phyloP scores from a whole-genome alignment of 2,888 invertebrate genomes.

The Callyntrura guangdongensis region DNA sequence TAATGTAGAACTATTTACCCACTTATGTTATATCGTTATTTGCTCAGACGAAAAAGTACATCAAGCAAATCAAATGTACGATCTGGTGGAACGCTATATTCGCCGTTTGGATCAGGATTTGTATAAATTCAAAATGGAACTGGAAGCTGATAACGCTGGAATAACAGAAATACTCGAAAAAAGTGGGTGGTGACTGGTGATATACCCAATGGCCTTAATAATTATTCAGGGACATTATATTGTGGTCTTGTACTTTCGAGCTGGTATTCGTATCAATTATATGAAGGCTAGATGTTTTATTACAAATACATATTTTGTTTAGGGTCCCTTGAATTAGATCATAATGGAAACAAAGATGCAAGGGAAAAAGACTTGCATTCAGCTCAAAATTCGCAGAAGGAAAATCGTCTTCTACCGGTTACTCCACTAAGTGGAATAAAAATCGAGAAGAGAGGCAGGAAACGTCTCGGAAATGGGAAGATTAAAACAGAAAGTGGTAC shows the following conservation, averaged over 20 bases:
- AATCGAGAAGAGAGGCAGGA: constrained; percentile 68
- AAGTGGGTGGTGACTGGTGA: constrained; percentile 85
- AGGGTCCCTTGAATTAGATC: constrained; percentile 65
- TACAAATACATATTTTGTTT: not conserved
- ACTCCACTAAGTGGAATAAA: constrained; percentile 69
- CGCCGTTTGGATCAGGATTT: constrained; percentile 95
- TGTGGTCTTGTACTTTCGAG: not conserved
- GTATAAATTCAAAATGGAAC: constrained; percentile 99
- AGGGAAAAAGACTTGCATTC: constrained; percentile 65
- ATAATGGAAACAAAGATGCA: constrained; percentile 62
- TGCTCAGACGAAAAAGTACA: constrained; percentile 96
- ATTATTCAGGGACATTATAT: not conserved
- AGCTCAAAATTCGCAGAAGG: constrained; percentile 66
- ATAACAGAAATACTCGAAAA: constrained; percentile 98
- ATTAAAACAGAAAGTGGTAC: constrained; percentile 72
- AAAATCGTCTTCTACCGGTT: constrained; percentile 54
- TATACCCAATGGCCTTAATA: not conserved
- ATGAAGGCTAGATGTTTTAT: not conserved
- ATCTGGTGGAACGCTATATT: constrained; percentile 96
- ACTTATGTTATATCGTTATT: constrained; percentile 11
- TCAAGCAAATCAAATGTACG: constrained; percentile 97
- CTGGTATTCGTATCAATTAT: not conserved
- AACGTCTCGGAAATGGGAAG: constrained; percentile 69
- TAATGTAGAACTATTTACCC: not conserved
- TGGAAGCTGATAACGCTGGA: constrained; percentile 99